phyloP scores from a whole-genome alignment of 1,140 invertebrate species.

The Chrysopa pallens region DNA sequence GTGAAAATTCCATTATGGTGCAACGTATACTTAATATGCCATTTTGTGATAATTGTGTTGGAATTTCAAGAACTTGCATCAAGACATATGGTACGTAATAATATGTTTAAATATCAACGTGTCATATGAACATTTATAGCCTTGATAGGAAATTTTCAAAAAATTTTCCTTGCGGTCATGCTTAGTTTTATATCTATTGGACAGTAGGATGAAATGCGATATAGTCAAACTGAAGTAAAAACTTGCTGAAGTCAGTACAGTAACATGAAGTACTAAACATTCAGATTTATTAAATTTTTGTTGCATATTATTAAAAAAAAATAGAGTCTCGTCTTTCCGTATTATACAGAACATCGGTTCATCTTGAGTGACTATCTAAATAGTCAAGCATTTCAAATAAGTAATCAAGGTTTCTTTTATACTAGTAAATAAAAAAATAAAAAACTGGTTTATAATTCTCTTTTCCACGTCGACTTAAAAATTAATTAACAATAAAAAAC shows the following conservation, averaged over 20 bases:
- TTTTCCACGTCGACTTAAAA: too few species aligned
- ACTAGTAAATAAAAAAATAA: too few species aligned
- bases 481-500: too few species aligned
- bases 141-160: not conserved
- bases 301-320: too few species aligned
- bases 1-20: constrained; percentile 44
- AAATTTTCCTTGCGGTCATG: not conserved
- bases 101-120: constrained; percentile 4
- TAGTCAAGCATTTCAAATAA: too few species aligned
- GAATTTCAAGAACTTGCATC: constrained; percentile 41
- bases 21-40: constrained; percentile 44
- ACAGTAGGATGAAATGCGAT: not conserved
- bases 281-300: too few species aligned
- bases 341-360: too few species aligned
- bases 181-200: not conserved
- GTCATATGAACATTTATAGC: constrained; percentile 2
- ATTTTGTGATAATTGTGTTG: constrained; percentile 45
- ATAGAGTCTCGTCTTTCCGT: too few species aligned
- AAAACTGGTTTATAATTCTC: too few species aligned
- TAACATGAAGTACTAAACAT: not conserved
- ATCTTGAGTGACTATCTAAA: too few species aligned
- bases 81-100: constrained; percentile 35
- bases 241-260: too few species aligned
- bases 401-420: too few species aligned
- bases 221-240: not conserved